phyloP scores from a whole-genome alignment of 2,113 vertebrate genomes.

The Phalacrocorax brasilianus region DNA sequence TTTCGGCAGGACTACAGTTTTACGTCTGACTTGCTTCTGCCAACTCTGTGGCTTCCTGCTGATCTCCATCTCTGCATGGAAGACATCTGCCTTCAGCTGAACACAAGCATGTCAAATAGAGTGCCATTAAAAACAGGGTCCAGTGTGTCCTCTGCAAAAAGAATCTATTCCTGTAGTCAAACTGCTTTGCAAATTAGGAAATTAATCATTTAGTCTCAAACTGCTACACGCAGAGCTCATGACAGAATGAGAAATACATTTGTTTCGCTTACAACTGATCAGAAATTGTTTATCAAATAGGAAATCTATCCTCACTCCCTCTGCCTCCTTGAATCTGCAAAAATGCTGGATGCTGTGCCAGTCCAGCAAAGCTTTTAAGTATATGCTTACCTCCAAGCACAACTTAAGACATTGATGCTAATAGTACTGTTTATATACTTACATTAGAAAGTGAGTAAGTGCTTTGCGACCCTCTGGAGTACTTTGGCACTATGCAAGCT shows the following conservation, averaged over 20 bases:
- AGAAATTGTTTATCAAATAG: neutral
- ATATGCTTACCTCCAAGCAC: neutral
- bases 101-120: neutral
- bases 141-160: neutral
- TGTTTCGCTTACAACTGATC: neutral
- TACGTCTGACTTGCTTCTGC: neutral
- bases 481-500: neutral
- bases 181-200: neutral
- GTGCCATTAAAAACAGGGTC: neutral
- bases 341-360: neutral
- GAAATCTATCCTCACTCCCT: neutral
- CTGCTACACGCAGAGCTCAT: neutral
- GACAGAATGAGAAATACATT: neutral
- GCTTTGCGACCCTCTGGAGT: neutral
- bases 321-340: neutral
- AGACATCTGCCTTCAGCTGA: constrained; percentile 24
- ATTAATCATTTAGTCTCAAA: neutral
- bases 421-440: neutral
- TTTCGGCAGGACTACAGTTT: neutral
- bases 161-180: neutral
- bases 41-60: constrained; percentile 16
- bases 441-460: neutral
- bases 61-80: neutral
- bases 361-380: neutral
- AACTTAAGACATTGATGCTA: neutral